Conservation (phyloP, 1,140 invertebrate genomes). For the Bathynomus jamesi region DNA sequence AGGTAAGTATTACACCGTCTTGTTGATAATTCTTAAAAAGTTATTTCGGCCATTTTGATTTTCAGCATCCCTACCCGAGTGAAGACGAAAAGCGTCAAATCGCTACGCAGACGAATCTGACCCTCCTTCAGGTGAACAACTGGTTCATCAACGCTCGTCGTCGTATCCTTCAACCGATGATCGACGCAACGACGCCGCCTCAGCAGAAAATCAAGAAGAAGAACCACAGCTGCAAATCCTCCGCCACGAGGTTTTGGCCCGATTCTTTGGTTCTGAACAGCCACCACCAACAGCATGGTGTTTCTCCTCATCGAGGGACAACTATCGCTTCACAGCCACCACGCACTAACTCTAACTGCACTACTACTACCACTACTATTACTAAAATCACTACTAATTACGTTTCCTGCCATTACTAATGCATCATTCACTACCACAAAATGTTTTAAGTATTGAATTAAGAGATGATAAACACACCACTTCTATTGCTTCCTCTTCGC, state of each 20-base stretch:
- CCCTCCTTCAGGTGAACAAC: constrained; percentile 67
- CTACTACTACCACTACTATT: background rate
- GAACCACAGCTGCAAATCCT: constrained; percentile 25
- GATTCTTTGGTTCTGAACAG: constrained; percentile 4
- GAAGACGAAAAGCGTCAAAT: constrained; percentile 87
- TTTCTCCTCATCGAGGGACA: no score
- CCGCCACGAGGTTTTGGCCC: constrained; percentile 33
- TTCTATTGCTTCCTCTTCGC: background rate
- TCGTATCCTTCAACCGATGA: constrained; percentile 83
- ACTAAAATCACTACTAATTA: no score
- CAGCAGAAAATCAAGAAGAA: constrained; percentile 29
- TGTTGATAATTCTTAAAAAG: no score
- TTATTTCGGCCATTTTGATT: background rate
- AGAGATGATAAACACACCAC: background rate
- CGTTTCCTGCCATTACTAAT: background rate
- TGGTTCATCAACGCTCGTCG: constrained; percentile 93
- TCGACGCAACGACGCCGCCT: constrained; percentile 51
- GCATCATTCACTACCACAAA: background rate
- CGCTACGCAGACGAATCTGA: constrained; percentile 76
- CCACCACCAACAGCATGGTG: no score
- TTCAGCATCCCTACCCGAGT: constrained; percentile 81
- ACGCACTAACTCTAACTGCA: background rate
- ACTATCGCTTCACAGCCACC: background rate
- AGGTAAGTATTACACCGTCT: no score
- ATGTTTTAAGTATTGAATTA: background rate